phyloP scores from a whole-genome alignment of 2,113 vertebrate genomes.

The Ammodytes marinus region DNA sequence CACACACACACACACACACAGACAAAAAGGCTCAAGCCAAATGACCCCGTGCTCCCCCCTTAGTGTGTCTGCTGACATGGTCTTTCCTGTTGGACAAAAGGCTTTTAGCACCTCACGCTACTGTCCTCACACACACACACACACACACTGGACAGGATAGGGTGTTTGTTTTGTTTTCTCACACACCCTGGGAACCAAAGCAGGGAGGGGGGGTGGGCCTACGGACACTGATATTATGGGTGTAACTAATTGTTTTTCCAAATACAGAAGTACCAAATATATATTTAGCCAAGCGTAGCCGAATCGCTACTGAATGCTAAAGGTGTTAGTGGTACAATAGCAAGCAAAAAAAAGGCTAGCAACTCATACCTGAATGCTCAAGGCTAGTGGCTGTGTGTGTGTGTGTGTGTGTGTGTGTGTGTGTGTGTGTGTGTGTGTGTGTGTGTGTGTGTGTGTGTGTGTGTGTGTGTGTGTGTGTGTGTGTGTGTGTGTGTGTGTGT shows the following conservation, averaged over 20 bases:
- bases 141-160: constrained; percentile 73
- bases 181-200: constrained; percentile 53
- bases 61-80: constrained; percentile 76
- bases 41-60: constrained; percentile 69
- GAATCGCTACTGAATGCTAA: constrained; percentile 75
- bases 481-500: no score
- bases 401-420: no score
- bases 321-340: constrained; percentile 77
- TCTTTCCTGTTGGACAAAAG: constrained; percentile 86
- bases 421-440: no score
- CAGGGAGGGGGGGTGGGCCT: constrained; percentile 22
- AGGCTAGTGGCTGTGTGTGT: no score
- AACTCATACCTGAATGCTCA: no score
- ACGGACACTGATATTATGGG: constrained; percentile 35
- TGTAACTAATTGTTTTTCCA: constrained; percentile 22
- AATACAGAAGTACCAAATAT: constrained; percentile 67
- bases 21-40: constrained; percentile 68
- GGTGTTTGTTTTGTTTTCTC: constrained; percentile 81
- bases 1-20: constrained; percentile 46
- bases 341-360: no score
- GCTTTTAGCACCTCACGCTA: constrained; percentile 80
- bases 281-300: constrained; percentile 77
- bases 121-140: constrained; percentile 64
- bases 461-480: no score
- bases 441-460: no score